Evolutionary conservation across 2,888 invertebrate genomes (phyloP), one percentile per base, ranked within the genome.

Genomic region (Choristoneura rosaceana): DNA sequence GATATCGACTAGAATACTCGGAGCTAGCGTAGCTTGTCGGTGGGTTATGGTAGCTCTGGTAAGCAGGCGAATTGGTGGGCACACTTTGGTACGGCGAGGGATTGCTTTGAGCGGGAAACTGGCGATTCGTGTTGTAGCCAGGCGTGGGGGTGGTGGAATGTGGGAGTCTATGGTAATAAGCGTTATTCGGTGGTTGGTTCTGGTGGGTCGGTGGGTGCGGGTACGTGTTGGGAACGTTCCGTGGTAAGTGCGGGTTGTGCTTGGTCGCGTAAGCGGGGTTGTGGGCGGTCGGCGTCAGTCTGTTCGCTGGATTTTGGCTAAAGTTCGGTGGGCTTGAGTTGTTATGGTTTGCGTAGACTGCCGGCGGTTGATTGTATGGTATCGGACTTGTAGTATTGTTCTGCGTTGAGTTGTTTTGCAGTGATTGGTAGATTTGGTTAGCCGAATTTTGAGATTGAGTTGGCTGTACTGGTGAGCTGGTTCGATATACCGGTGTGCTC

Each of bases 1-100:
- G 91, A 77, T 92, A 93, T 82, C 93, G 93, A 92, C 92, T 91
- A 92, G 94, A 93, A 87, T 93, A 93, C 83, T 93, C 92, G 76
- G 90, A 84, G 87, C 87, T 90, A 78, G 89, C 84, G 80, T 92
- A 91, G 87, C 87, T 91, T 80, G 90, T 92, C 92, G 93, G 93
- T 92, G 94, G 92, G 91, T 87, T 93, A 82, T 92, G 92, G 79
- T 92, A 93, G 88, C 87, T 90, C 84, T 89, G 89, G 83, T 92
- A 93, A 76, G 93, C 89, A 69, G 93, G 88, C 76, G 94, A 90
- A 82, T 89, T 87, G 85, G 90, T 87, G 84, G 94, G 94, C 76
- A 93, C 88, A 80, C 90, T 90, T 89, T 94, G 94, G 87, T 94
- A 94, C 74, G 93, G 88, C 73, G 91, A 86, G 75, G 85, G 80